Conservation (phyloP, 2,888 invertebrate genomes). For the Euzophera pinguis region DNA sequence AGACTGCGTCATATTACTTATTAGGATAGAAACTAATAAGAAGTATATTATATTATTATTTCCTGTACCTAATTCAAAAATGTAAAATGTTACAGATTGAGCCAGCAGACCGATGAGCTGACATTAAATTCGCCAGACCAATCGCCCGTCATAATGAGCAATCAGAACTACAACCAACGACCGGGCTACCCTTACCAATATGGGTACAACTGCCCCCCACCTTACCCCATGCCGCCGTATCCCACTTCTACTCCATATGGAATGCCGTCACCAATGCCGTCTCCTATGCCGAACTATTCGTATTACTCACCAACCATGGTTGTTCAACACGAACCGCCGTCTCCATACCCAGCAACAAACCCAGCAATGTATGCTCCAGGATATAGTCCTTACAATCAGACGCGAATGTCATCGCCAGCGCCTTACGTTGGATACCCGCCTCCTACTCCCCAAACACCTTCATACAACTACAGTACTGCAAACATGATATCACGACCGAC, state of each 20-base stretch:
- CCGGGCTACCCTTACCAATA: slow-evolving; percentile 56
- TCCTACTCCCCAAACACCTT: slow-evolving; percentile 25
- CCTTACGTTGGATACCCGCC: slow-evolving; percentile 52
- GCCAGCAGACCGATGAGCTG: slow-evolving; percentile 65
- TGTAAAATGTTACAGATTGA: slow-evolving; percentile 65
- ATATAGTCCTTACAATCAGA: slow-evolving; percentile 56
- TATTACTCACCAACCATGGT: slow-evolving; percentile 45
- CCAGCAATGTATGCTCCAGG: slow-evolving; percentile 47
- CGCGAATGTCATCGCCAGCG: slow-evolving; percentile 58
- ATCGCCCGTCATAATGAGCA: slow-evolving; percentile 54
- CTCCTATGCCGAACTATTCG: slow-evolving; percentile 39
- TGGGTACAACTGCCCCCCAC: slow-evolving; percentile 47
- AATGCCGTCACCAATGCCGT: slow-evolving; percentile 49
- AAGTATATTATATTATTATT: no score
- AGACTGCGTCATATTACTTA: no score
- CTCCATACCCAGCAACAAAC: slow-evolving; percentile 38
- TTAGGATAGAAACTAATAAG: no score
- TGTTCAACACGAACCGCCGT: slow-evolving; percentile 34
- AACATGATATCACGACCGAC: slow-evolving; percentile 65
- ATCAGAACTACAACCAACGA: slow-evolving; percentile 57
- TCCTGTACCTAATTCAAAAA: no score
- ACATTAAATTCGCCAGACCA: slow-evolving; percentile 47
- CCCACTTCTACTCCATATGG: slow-evolving; percentile 49
- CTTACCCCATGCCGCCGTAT: slow-evolving; percentile 54
- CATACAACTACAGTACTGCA: slow-evolving; percentile 64